Evolutionary conservation across 2,113 vertebrate species (phyloP).

Genomic region (Podocnemis expansa): DNA sequence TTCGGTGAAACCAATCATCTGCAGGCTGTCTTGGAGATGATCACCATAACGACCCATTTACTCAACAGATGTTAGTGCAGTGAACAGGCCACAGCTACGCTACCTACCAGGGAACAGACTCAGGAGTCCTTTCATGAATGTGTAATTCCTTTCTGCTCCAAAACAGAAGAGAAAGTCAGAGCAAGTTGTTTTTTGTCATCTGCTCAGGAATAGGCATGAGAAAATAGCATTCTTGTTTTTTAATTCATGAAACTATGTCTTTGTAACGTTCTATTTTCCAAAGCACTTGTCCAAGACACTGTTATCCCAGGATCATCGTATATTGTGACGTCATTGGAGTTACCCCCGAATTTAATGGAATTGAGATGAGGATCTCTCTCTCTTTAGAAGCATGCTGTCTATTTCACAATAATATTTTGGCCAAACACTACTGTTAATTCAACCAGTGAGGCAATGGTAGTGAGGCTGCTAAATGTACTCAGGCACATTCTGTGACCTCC

Average conservation of each 20-base stretch:
- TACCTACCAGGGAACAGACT: neutral
- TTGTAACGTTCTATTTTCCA: neutral
- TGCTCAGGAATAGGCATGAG: neutral
- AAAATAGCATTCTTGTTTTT: neutral
- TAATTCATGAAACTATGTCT: neutral
- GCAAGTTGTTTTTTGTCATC: neutral
- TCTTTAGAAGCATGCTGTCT: too few species aligned
- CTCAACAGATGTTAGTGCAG: neutral
- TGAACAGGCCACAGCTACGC: neutral
- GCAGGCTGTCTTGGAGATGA: neutral
- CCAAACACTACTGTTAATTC: neutral
- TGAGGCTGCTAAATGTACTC: neutral
- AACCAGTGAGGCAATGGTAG: neutral
- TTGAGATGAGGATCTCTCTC: neutral
- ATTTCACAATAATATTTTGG: neutral
- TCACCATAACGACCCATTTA: neutral
- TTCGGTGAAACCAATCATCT: neutral
- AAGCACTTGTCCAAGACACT: neutral
- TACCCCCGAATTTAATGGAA: neutral
- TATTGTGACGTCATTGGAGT: neutral
- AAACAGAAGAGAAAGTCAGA: neutral
- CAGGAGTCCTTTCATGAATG: neutral
- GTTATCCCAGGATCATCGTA: neutral
- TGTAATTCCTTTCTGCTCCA: neutral
- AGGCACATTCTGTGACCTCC: neutral